These are phyloP conservation scores for Alethe diademata DNA, from an alignment of 2,113 vertebrate species.

Conservation along the genomic window DNA sequence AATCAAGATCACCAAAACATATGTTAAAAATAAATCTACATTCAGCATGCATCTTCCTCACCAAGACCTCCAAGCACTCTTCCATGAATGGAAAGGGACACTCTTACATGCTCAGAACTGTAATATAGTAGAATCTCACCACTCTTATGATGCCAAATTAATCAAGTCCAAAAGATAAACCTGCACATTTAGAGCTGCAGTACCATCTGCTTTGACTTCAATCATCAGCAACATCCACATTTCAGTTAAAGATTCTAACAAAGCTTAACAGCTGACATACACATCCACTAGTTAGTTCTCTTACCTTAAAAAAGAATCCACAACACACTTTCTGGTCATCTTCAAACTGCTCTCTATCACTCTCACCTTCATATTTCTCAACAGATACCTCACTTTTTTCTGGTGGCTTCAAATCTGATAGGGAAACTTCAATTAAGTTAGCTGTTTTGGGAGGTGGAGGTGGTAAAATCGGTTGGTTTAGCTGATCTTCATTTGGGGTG, in stretches of 20 bases:
- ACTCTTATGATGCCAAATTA: neutral
- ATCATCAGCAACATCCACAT: neutral
- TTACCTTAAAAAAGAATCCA: constrained; percentile 98
- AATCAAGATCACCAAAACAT: neutral
- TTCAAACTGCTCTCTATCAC: constrained; percentile 78
- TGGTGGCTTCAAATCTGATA: constrained; percentile 85
- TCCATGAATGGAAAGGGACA: neutral
- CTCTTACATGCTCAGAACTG: neutral
- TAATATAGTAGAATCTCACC: neutral
- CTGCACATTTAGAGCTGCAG: neutral
- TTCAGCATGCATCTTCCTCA: neutral
- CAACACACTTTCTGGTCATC: constrained; percentile 90
- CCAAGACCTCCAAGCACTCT: neutral
- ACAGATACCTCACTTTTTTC: constrained; percentile 77
- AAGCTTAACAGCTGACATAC: neutral
- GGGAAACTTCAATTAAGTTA: constrained; percentile 92
- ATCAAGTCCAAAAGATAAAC: neutral
- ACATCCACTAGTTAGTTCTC: neutral
- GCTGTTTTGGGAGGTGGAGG: constrained; percentile 74
- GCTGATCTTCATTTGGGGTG: constrained; percentile 81
- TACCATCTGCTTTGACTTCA: neutral
- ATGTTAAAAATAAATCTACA: neutral
- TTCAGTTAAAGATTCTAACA: neutral
- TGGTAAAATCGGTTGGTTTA: constrained; percentile 62
- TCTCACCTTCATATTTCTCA: constrained; percentile 79